Base-by-base conservation (phyloP, 2,797 vertebrate species). In the Cuniculus paca region DNA sequence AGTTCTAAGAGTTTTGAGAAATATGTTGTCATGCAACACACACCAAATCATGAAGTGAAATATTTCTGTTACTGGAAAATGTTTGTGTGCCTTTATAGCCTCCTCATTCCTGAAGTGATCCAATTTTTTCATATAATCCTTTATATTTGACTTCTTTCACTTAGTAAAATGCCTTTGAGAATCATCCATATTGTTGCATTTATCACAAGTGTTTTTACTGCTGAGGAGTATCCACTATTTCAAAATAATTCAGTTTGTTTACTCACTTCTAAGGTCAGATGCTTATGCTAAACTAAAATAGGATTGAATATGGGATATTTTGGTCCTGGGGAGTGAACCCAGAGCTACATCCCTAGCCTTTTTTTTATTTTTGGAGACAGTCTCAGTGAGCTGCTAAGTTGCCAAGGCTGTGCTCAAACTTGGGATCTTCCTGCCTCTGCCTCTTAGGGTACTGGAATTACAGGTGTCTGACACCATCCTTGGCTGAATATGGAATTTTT, bases 1-100 rank as follows among this genome's bases (percentile, higher is more conserved):
- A 34, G 42, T 86, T 90, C 34, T 90, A 85, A 83, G 19, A 74
- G 24, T 82, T 90, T 77, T 52, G 28, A 87, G n/a, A 81, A 82
- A 75, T 75, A 75, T 60, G 9, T 31, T 42, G 31, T n/a, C 24
- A 48, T 50, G 4, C 24, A 90, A 65, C 16, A 22, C 72, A 2
- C 19, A 87, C 34, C 22, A 54, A 87, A 75, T 68, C 50, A 68
- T 86, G 58, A 52, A 17, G 68, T 36, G 75, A 31, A 87, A 48
- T 50, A 65, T 77, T 77, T 81, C 22, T 54, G 68, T 24, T 28
- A 77, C 68, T 22, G 31, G 42, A 58, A 42, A 80, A 72, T 39
- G 14, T 72, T 79, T 22, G 3, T 60, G 13, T 28, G n/a, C 42
- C 78, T 87, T 77, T 77, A 48, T 16, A 52, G n/a, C 81, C 39